phyloP scores from a whole-genome alignment of 2,113 vertebrate species.

The Aix galericulata region DNA sequence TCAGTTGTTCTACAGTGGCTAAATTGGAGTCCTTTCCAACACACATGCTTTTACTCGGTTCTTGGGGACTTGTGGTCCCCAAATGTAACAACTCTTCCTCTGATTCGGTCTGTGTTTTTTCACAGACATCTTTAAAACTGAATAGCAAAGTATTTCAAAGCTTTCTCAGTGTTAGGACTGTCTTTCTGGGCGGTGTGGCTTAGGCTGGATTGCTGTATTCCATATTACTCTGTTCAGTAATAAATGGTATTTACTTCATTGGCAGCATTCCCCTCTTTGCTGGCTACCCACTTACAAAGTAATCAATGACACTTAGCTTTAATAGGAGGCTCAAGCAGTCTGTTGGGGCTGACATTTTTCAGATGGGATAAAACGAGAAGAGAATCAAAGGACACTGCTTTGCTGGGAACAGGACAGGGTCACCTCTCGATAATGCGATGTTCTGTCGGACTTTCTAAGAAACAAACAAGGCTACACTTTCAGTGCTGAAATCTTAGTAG shows the following conservation, averaged over 20 bases:
- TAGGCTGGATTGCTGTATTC: background rate
- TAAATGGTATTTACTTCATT: constrained; percentile 1
- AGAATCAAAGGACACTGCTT: background rate
- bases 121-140: background rate
- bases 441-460: constrained; percentile 1
- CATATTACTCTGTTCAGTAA: background rate
- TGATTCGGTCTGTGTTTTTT: background rate
- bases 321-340: background rate
- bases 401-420: background rate
- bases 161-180: background rate
- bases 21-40: background rate
- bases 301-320: background rate
- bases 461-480: background rate
- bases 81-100: background rate
- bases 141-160: background rate
- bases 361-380: background rate
- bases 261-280: background rate
- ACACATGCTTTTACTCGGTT: background rate
- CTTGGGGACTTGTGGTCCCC: background rate
- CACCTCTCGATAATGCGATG: background rate
- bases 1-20: background rate
- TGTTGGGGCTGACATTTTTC: background rate
- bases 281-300: background rate
- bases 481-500: constrained; percentile 20
- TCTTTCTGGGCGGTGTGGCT: background rate